phyloP scores from a whole-genome alignment of 2,797 vertebrate genomes.

The Stomatorhinus walkeri region DNA sequence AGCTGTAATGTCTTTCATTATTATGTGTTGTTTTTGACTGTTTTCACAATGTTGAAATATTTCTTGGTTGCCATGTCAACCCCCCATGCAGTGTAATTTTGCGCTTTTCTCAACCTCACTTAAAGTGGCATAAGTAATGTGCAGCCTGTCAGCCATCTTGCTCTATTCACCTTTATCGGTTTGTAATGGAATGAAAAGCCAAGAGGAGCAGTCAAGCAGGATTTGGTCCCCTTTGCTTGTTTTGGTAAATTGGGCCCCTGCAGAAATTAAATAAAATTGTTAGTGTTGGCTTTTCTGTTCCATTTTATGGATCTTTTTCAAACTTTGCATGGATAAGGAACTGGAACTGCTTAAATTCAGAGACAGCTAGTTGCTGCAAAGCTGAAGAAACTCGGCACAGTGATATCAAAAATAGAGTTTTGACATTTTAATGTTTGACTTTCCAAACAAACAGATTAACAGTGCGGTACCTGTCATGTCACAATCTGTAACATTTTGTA shows the following conservation, averaged over 20 bases:
- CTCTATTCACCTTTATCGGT: neutral
- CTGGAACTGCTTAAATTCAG: neutral
- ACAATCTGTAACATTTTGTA: neutral
- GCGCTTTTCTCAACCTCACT: neutral
- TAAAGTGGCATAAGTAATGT: neutral
- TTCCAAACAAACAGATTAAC: neutral
- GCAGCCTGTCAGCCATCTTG: neutral
- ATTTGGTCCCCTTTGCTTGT: neutral
- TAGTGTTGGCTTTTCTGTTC: too few relatives aligned
- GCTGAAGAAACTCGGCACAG: neutral
- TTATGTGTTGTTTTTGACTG: neutral
- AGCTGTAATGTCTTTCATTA: neutral
- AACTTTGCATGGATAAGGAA: neutral
- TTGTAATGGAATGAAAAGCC: neutral
- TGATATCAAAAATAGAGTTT: neutral
- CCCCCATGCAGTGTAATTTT: neutral
- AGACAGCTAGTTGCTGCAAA: neutral
- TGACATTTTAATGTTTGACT: neutral
- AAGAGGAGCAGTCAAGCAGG: neutral
- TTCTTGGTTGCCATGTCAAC: conserved; percentile 19
- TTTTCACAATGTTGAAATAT: neutral
- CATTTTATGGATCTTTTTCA: neutral
- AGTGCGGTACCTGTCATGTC: neutral
- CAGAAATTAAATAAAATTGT: neutral
- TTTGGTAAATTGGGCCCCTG: neutral